Conservation (phyloP, 2,888 invertebrate genomes). For the Hylaea fasciaria region DNA sequence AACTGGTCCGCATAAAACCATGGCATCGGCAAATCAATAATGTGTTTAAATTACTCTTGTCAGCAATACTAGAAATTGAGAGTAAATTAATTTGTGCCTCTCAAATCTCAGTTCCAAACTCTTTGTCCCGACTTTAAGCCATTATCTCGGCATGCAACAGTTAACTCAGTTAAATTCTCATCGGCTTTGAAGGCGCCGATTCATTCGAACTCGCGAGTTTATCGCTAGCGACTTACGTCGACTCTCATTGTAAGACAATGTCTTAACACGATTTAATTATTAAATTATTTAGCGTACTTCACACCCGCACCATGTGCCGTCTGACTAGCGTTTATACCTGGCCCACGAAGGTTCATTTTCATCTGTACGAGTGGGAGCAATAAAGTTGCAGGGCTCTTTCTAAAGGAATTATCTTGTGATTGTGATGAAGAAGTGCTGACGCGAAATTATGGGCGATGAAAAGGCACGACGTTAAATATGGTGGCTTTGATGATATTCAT, state of each 20-base stretch:
- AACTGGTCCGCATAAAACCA: too few relatives aligned
- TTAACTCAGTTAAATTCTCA: slow-evolving; percentile 18
- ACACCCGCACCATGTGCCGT: slow-evolving; percentile 14
- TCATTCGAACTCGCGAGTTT: slow-evolving; percentile 32
- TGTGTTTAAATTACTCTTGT: too few relatives aligned
- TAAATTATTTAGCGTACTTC: slow-evolving; percentile 57
- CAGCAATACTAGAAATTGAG: too few relatives aligned
- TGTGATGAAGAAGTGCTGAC: slow-evolving; percentile 38
- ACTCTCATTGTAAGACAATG: slow-evolving; percentile 54
- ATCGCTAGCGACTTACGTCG: slow-evolving; percentile 46
- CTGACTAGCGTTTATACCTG: slow-evolving; percentile 4
- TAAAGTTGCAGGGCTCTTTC: slow-evolving; percentile 22
- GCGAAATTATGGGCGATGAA: slow-evolving; percentile 38
- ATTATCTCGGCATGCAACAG: slow-evolving; percentile 16
- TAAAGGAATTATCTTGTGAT: slow-evolving; percentile 40
- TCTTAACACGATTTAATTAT: slow-evolving; percentile 64
- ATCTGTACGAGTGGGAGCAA: not conserved
- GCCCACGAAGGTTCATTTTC: slow-evolving; percentile 1
- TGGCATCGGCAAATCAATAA: too few relatives aligned
- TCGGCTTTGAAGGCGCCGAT: slow-evolving; percentile 12
- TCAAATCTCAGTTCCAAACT: not conserved
- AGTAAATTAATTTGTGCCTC: not conserved
- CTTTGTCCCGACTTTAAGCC: slow-evolving; percentile 9
- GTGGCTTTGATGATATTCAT: slow-evolving; percentile 34
- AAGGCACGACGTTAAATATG: slow-evolving; percentile 37